A percentile compares a stretch with the other conserved stretches of the same genome.
Evolutionary conservation across 2,113 vertebrate species (phyloP).

Genomic region (Grammomys dolichurus): DNA sequence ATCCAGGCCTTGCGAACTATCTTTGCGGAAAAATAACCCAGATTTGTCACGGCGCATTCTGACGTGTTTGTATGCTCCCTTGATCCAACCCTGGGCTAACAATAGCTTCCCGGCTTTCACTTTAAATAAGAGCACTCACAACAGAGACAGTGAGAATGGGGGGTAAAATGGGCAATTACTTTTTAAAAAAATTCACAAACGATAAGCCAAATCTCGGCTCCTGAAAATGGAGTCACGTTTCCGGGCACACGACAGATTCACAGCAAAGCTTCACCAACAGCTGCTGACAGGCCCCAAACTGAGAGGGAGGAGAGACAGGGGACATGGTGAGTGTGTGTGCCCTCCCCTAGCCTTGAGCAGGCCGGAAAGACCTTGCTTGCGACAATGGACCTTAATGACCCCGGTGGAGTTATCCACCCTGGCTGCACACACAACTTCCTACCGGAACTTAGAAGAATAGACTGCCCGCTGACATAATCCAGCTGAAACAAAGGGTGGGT

Average conservation of each 20-base stretch:
- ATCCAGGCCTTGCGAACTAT: background rate
- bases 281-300: background rate
- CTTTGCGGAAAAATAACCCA: constrained; percentile 22
- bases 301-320: background rate
- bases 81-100: constrained; percentile 69
- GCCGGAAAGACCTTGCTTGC: too few relatives aligned
- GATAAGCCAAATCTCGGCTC: background rate
- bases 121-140: constrained; percentile 64
- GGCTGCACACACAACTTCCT: too few relatives aligned
- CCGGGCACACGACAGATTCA: constrained; percentile 5
- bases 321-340: fast-evolving
- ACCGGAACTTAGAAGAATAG: too few relatives aligned
- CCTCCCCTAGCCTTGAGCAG: too few relatives aligned
- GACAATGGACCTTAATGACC: too few relatives aligned
- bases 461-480: too few relatives aligned
- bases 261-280: background rate
- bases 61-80: background rate
- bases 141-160: constrained; percentile 57
- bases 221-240: background rate
- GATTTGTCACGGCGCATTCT: background rate
- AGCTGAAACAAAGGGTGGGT: too few relatives aligned
- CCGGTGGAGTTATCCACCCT: too few relatives aligned
- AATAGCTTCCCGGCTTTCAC: constrained; percentile 42
- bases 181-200: background rate
- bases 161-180: constrained; percentile 56